These are phyloP conservation scores for Lophochroa leadbeateri DNA, from an alignment of 2,113 vertebrate genomes.

Conservation along the genomic window DNA sequence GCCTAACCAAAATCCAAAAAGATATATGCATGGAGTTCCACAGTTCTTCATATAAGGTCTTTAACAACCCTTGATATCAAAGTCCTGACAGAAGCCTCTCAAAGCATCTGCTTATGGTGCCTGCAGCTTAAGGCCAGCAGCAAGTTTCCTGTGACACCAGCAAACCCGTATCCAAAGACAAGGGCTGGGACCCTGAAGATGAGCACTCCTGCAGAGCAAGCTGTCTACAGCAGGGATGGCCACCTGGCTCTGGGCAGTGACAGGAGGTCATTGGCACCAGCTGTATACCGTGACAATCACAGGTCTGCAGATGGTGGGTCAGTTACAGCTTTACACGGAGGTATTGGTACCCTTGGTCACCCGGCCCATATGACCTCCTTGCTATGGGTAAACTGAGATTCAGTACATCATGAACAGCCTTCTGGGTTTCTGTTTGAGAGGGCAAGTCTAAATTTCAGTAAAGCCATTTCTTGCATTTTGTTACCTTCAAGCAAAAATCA, in stretches of 20 bases:
- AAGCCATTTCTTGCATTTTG: neutral
- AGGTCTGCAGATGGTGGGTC: accelerated
- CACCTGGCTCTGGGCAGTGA: neutral
- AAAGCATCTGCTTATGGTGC: neutral
- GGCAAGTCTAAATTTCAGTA: neutral
- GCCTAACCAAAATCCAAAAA: neutral
- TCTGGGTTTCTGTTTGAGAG: neutral
- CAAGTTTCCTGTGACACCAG: neutral
- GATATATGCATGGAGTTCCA: neutral
- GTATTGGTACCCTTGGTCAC: accelerated
- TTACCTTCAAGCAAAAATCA: neutral
- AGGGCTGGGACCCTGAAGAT: neutral
- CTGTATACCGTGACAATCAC: neutral
- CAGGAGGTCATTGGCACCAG: neutral
- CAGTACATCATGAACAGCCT: neutral
- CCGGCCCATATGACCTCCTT: too few relatives aligned
- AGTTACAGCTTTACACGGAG: neutral
- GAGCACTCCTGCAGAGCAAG: accelerated
- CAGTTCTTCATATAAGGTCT: neutral
- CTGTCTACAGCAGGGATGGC: neutral
- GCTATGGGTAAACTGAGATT: neutral
- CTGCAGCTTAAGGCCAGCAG: neutral
- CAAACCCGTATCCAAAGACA: neutral
- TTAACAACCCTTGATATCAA: neutral
- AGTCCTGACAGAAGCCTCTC: neutral